Conservation (phyloP, 2,888 invertebrate species). For the Synanthedon formicaeformis region DNA sequence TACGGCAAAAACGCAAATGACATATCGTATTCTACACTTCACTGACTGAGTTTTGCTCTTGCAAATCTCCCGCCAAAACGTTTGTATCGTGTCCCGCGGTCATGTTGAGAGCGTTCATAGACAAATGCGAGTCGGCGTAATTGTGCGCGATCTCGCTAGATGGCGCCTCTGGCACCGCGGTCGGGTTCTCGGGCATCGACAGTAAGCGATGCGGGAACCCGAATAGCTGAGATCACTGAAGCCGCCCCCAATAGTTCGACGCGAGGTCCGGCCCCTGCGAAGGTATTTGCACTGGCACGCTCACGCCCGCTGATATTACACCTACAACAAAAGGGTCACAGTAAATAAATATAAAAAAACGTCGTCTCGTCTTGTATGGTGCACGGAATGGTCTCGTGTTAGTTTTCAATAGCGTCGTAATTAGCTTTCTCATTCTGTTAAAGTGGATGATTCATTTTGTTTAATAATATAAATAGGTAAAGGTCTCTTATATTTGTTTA, state of each 20-base stretch:
- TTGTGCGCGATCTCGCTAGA: conserved; percentile 62
- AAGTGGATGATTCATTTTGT: too few species aligned
- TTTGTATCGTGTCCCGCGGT: conserved; percentile 66
- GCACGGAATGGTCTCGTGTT: too few species aligned
- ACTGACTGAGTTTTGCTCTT: conserved; percentile 50
- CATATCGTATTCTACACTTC: conserved; percentile 10
- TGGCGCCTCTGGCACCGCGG: conserved; percentile 44
- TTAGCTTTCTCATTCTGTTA: too few species aligned
- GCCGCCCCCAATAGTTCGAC: conserved; percentile 89
- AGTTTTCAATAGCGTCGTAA: too few species aligned
- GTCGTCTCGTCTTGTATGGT: background rate
- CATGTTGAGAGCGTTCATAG: conserved; percentile 66
- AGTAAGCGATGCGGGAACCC: conserved; percentile 85
- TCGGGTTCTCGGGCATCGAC: conserved; percentile 75
- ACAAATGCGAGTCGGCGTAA: conserved; percentile 55
- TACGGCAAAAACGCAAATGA: too few species aligned
- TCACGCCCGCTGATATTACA: conserved; percentile 92
- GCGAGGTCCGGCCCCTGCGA: conserved; percentile 85
- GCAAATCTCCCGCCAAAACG: conserved; percentile 49
- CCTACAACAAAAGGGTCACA: conserved; percentile 69
- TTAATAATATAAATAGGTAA: too few species aligned
- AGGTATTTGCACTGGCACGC: conserved; percentile 92
- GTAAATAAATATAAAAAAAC: background rate
- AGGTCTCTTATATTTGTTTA: too few species aligned
- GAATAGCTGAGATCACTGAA: conserved; percentile 94